These are phyloP conservation scores for Chelonoidis abingdonii DNA, from an alignment of 2,113 vertebrate species.

Conservation along the genomic window DNA sequence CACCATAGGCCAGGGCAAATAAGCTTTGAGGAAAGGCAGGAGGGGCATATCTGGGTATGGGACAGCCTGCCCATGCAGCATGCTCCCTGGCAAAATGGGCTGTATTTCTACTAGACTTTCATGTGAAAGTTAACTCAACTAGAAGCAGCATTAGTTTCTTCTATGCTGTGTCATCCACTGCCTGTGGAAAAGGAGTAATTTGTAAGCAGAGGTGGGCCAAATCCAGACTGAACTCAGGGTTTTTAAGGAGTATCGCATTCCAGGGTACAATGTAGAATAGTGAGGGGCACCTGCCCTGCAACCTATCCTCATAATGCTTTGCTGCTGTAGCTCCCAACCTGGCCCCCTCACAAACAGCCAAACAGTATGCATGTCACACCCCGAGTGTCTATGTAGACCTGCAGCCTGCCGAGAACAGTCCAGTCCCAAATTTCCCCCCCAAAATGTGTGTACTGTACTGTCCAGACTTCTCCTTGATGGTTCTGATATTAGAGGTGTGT, in stretches of 20 bases:
- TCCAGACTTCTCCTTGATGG: no score
- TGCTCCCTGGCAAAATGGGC: neutral
- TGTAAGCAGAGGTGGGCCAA: neutral
- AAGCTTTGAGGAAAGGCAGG: neutral
- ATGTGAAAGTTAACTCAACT: neutral
- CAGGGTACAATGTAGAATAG: no score
- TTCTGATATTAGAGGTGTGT: no score
- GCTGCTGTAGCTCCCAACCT: no score
- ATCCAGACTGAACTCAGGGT: neutral
- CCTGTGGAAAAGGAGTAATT: neutral
- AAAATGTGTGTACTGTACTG: no score
- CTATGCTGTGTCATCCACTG: neutral
- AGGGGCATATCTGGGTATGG: neutral
- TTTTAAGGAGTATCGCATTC: neutral
- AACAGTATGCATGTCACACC: no score
- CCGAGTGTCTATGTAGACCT: no score
- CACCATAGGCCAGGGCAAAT: neutral
- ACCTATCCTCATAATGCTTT: no score
- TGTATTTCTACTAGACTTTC: neutral
- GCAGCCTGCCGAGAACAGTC: no score
- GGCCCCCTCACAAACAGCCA: no score
- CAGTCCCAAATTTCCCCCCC: no score
- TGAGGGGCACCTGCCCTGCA: no score
- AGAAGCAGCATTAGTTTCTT: rapidly evolving
- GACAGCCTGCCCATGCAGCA: neutral